A percentile compares a stretch with the other conserved stretches of the same genome.
phyloP scores from a whole-genome alignment of 2,113 vertebrate species.

The Oreamnos americanus region DNA sequence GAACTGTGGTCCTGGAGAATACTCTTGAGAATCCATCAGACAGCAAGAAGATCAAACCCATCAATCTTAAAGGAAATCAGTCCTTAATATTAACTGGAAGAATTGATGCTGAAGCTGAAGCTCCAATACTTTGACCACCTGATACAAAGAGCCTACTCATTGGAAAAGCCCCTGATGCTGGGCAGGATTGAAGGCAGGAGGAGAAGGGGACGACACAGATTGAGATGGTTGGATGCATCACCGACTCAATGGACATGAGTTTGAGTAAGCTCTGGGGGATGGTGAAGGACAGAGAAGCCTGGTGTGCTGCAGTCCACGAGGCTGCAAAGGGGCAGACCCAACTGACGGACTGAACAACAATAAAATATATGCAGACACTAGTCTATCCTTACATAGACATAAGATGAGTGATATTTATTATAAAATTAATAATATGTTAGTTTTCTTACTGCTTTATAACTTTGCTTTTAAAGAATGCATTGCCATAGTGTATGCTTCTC shows the following conservation, averaged over 20 bases:
- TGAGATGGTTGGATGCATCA: neutral
- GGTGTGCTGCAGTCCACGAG: neutral
- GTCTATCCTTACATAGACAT: neutral
- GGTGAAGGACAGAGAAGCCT: neutral
- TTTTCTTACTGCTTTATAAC: neutral
- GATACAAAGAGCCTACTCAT: neutral
- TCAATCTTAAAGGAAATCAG: neutral
- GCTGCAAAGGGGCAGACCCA: neutral
- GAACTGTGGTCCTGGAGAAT: neutral
- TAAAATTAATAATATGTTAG: neutral
- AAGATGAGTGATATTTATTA: neutral
- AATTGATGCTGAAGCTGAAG: neutral
- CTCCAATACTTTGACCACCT: neutral
- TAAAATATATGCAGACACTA: neutral
- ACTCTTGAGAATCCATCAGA: neutral
- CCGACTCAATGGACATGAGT: neutral
- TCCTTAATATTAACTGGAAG: neutral
- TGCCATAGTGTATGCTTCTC: neutral
- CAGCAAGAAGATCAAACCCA: neutral
- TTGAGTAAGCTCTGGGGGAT: neutral
- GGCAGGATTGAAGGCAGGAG: neutral
- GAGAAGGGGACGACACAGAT: neutral
- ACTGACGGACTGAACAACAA: neutral
- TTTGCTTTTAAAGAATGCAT: neutral
- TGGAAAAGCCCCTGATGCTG: neutral